Conservation (phyloP, 2,113 vertebrate species). For the Monopterus albus region DNA sequence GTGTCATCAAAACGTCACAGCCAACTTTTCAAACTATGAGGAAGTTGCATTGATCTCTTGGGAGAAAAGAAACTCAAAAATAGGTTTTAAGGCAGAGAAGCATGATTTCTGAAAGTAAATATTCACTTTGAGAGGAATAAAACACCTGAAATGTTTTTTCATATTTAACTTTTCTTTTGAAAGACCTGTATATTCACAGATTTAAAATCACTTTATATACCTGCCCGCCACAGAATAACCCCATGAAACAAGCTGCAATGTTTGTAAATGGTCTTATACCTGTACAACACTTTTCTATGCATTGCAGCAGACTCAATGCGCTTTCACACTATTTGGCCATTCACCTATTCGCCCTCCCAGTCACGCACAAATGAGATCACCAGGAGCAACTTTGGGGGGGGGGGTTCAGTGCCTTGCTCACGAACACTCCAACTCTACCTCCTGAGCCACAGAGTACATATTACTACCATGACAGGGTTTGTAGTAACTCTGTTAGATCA, state of each 20-base stretch:
- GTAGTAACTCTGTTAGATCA: conserved; percentile 43
- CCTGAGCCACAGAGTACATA: too few species aligned
- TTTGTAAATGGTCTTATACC: too few species aligned
- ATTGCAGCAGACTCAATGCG: too few species aligned
- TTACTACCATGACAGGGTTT: conserved; percentile 18
- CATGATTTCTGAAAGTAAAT: conserved; percentile 35
- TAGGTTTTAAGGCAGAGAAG: conserved; percentile 21
- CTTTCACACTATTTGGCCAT: too few species aligned
- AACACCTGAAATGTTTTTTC: conserved; percentile 17
- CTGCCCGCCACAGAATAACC: neutral
- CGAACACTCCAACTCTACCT: too few species aligned
- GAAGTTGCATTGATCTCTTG: conserved; percentile 51
- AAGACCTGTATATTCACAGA: neutral
- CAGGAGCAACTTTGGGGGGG: too few species aligned
- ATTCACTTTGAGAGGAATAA: conserved; percentile 4
- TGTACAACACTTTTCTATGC: too few species aligned
- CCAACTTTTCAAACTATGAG: conserved; percentile 57
- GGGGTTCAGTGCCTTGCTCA: too few species aligned
- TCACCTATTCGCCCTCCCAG: too few species aligned
- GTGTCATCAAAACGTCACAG: conserved; percentile 51
- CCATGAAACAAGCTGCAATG: neutral
- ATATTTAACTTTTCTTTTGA: conserved; percentile 3
- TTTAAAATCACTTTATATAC: conserved; percentile 27
- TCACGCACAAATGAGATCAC: too few species aligned
- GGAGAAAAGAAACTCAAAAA: conserved; percentile 47